A percentile compares a stretch with the other conserved stretches of the same genome.
phyloP scores from a whole-genome alignment of 2,113 vertebrate species.

The Cyanocitta stelleri region DNA sequence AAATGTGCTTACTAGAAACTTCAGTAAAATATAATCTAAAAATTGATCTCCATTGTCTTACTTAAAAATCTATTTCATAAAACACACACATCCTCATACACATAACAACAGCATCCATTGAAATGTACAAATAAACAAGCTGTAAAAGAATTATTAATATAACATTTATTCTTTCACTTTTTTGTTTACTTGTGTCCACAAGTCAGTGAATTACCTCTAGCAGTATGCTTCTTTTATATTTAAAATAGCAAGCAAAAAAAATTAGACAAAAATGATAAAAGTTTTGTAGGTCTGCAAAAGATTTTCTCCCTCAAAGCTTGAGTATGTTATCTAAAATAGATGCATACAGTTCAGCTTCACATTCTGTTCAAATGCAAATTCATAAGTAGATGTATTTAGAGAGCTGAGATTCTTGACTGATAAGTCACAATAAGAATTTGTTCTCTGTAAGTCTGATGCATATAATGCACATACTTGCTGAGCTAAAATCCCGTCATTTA shows the following conservation, averaged over 20 bases:
- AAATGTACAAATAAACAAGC: neutral
- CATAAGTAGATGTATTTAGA: neutral
- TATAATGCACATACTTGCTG: neutral
- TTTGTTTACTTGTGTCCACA: neutral
- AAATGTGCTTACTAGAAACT: neutral
- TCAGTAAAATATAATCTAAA: neutral
- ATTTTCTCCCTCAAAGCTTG: neutral
- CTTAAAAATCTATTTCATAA: neutral
- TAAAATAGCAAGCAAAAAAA: neutral
- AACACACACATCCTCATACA: neutral
- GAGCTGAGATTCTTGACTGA: constrained; percentile 21
- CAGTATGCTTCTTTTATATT: neutral
- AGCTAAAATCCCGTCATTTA: neutral
- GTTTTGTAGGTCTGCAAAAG: neutral
- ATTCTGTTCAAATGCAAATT: constrained; percentile 45
- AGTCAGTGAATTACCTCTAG: neutral
- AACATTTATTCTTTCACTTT: neutral
- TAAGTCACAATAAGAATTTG: constrained; percentile 25
- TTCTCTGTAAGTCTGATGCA: neutral
- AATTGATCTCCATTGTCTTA: neutral
- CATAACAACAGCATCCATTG: neutral
- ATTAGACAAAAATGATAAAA: neutral
- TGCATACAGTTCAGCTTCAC: neutral
- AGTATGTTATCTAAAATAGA: neutral
- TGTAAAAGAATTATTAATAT: neutral